These are phyloP conservation scores for Myathropa florea DNA, from an alignment of 2,888 invertebrate genomes.

Conservation along the genomic window DNA sequence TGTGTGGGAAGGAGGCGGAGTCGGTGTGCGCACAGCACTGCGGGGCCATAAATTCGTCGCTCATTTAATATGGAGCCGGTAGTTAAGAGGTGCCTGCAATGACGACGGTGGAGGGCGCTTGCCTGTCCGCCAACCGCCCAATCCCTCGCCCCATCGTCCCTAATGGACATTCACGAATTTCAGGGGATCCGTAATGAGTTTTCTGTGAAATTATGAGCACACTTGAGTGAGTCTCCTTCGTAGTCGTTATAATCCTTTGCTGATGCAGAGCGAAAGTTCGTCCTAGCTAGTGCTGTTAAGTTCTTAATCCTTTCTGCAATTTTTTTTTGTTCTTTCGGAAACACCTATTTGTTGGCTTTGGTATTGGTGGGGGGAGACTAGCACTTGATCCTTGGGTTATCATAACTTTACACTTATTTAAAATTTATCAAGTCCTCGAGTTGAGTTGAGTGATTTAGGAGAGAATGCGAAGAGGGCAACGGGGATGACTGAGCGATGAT, in stretches of 20 bases:
- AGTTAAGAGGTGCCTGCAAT: not conserved
- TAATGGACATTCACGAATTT: conserved; percentile 64
- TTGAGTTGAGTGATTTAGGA: conserved; percentile 38
- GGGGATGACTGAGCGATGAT: not conserved
- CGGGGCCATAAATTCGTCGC: conserved; percentile 37
- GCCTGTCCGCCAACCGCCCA: not conserved
- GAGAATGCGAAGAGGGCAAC: not conserved
- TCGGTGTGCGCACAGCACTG: not conserved
- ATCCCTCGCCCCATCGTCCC: not conserved
- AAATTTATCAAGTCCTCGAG: conserved; percentile 40
- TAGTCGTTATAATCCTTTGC: not conserved
- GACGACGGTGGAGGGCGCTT: not conserved
- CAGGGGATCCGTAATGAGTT: conserved; percentile 63
- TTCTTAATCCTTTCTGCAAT: conserved; percentile 23
- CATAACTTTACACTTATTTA: conserved; percentile 52
- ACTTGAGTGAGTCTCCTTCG: conserved; percentile 47
- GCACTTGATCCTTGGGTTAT: conserved; percentile 17
- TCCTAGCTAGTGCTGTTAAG: not conserved
- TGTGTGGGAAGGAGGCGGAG: not conserved
- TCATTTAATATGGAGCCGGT: conserved; percentile 37
- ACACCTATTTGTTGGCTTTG: conserved; percentile 32
- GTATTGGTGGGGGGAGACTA: conserved; percentile 8
- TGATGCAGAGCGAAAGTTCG: conserved; percentile 37
- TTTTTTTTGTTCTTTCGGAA: not conserved
- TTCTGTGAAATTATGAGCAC: conserved; percentile 60